Evolutionary conservation across 2,113 vertebrate species (phyloP).

Genomic region (Pachycephala philippinensis): DNA sequence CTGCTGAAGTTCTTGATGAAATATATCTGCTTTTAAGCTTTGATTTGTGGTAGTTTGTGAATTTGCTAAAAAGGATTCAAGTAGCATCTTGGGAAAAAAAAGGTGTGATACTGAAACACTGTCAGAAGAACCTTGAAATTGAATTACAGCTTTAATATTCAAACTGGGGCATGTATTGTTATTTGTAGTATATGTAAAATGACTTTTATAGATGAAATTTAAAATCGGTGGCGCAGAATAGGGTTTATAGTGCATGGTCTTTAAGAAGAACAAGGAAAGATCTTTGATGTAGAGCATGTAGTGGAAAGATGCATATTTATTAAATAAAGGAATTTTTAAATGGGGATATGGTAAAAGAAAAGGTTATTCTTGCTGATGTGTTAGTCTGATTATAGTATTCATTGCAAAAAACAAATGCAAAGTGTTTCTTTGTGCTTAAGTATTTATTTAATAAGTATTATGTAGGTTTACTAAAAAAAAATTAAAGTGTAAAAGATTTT

Average conservation of each 20-base stretch:
- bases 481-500: background rate
- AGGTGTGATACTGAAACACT: background rate
- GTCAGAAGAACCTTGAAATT: constrained; percentile 65
- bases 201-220: constrained; percentile 62
- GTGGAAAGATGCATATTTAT: constrained; percentile 42
- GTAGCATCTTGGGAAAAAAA: background rate
- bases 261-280: constrained; percentile 7
- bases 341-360: background rate
- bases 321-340: constrained; percentile 50
- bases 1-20: background rate
- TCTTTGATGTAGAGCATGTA: constrained; percentile 17
- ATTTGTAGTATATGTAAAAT: constrained; percentile 62
- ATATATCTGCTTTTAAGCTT: background rate
- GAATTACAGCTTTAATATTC: constrained; percentile 60
- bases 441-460: background rate
- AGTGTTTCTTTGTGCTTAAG: background rate
- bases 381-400: background rate
- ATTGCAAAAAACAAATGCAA: background rate
- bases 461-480: background rate
- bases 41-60: background rate
- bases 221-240: constrained; percentile 59
- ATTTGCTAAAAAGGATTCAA: background rate
- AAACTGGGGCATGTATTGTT: constrained; percentile 49
- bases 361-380: background rate
- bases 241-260: constrained; percentile 59